phyloP scores from a whole-genome alignment of 2,797 vertebrate genomes.

The Argentina silus region DNA sequence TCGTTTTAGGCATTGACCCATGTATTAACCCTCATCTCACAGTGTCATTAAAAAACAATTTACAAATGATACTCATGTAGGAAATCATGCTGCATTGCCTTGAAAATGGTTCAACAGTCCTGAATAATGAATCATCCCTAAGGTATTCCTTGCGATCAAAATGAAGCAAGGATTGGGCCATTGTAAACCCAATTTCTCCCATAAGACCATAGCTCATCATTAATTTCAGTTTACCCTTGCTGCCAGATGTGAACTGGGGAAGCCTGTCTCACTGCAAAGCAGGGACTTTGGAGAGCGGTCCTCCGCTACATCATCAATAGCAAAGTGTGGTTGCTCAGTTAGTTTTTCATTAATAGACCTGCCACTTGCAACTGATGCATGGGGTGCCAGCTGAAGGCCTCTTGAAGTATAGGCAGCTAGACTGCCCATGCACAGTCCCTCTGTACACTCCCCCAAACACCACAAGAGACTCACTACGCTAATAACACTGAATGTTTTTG shows the following conservation, averaged over 20 bases:
- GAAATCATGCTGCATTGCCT: neutral
- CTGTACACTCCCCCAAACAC: slow-evolving; percentile 16
- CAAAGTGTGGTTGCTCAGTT: slow-evolving; percentile 53
- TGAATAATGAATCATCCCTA: neutral
- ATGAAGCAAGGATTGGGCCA: slow-evolving; percentile 9
- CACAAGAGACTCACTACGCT: too few species aligned
- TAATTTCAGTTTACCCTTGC: slow-evolving; percentile 45
- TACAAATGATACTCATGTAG: neutral
- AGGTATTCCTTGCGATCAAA: slow-evolving; percentile 20
- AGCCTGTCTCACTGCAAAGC: slow-evolving; percentile 19
- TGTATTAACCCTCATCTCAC: neutral
- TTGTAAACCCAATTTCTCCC: slow-evolving; percentile 35
- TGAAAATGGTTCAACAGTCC: neutral
- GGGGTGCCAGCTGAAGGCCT: slow-evolving; percentile 53
- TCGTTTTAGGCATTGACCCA: too few species aligned
- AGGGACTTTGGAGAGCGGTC: slow-evolving; percentile 36
- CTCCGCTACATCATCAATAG: slow-evolving; percentile 47
- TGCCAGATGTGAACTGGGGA: slow-evolving; percentile 56
- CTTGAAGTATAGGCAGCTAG: slow-evolving; percentile 35
- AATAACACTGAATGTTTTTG: neutral
- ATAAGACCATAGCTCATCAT: slow-evolving; percentile 48
- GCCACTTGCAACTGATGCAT: slow-evolving; percentile 59
- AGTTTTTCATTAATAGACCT: slow-evolving; percentile 62
- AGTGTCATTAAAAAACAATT: neutral
- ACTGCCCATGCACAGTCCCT: slow-evolving; percentile 28